Evolutionary conservation across 2,797 vertebrate genomes (phyloP).

Genomic region (Myotis myotis): DNA sequence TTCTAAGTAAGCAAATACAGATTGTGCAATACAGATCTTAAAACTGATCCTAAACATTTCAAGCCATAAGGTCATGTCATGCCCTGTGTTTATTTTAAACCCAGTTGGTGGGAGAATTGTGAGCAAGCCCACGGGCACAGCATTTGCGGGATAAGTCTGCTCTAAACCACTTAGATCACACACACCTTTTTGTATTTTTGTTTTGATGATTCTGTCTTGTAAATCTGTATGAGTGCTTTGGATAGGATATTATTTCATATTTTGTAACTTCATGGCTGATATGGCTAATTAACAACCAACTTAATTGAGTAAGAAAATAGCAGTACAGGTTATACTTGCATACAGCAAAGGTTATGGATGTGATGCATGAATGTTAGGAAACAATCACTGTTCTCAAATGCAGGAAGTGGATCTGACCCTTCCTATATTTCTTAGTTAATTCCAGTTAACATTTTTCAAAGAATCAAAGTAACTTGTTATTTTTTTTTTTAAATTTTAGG

Average conservation of each 20-base stretch:
- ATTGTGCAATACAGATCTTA: background rate
- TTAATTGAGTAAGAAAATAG: background rate
- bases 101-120: background rate
- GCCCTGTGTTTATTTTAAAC: slow-evolving; percentile 18
- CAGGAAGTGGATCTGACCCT: background rate
- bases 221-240: background rate
- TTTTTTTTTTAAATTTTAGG: background rate
- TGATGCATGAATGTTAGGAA: background rate
- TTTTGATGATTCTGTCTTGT: background rate
- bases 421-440: background rate
- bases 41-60: background rate
- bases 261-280: background rate
- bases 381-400: background rate
- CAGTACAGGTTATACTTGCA: background rate
- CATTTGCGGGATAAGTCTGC: background rate
- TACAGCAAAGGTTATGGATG: background rate
- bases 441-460: background rate
- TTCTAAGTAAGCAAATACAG: background rate
- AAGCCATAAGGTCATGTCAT: background rate
- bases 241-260: background rate
- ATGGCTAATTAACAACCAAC: background rate
- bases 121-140: background rate
- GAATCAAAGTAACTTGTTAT: background rate
- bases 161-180: background rate
- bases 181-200: background rate